These are phyloP conservation scores for Eupithecia insigniata DNA, from an alignment of 2,888 invertebrate species.

Conservation along the genomic window DNA sequence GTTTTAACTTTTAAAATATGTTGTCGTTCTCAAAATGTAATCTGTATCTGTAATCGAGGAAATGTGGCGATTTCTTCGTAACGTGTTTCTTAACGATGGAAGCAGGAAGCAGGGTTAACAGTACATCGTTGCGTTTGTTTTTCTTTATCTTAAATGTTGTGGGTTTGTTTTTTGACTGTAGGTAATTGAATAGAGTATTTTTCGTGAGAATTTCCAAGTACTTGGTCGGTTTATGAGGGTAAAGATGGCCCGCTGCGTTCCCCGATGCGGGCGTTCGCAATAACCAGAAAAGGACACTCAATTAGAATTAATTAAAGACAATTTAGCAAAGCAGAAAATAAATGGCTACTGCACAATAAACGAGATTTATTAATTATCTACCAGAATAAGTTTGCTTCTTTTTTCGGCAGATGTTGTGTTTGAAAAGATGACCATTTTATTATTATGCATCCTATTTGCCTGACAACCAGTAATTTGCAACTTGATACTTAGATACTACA, in stretches of 20 bases:
- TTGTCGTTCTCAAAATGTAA: slow-evolving; percentile 57
- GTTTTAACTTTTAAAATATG: slow-evolving; percentile 58
- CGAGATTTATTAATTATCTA: slow-evolving; percentile 68
- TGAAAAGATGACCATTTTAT: slow-evolving; percentile 15
- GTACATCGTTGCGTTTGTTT: slow-evolving; percentile 51
- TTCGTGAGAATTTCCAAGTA: slow-evolving; percentile 66
- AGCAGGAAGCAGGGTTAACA: slow-evolving; percentile 57
- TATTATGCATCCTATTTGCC: background rate
- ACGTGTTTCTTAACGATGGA: slow-evolving; percentile 55
- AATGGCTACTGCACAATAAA: slow-evolving; percentile 75
- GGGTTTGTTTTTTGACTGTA: slow-evolving; percentile 50
- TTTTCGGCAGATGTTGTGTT: slow-evolving; percentile 21
- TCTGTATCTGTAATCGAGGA: slow-evolving; percentile 56
- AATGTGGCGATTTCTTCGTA: slow-evolving; percentile 63
- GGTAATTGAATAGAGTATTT: slow-evolving; percentile 54
- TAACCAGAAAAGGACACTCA: slow-evolving; percentile 75
- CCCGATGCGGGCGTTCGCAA: slow-evolving; percentile 78
- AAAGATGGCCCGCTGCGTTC: slow-evolving; percentile 57
- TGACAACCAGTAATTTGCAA: slow-evolving; percentile 31
- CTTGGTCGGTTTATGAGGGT: slow-evolving; percentile 62
- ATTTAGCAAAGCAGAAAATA: slow-evolving; percentile 81
- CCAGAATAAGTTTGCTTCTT: slow-evolving; percentile 10
- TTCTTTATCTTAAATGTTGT: slow-evolving; percentile 55
- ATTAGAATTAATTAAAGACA: slow-evolving; percentile 84
- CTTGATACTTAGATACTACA: slow-evolving; percentile 13